phyloP scores from a whole-genome alignment of 2,797 vertebrate genomes.

The Bufotes viridis region DNA sequence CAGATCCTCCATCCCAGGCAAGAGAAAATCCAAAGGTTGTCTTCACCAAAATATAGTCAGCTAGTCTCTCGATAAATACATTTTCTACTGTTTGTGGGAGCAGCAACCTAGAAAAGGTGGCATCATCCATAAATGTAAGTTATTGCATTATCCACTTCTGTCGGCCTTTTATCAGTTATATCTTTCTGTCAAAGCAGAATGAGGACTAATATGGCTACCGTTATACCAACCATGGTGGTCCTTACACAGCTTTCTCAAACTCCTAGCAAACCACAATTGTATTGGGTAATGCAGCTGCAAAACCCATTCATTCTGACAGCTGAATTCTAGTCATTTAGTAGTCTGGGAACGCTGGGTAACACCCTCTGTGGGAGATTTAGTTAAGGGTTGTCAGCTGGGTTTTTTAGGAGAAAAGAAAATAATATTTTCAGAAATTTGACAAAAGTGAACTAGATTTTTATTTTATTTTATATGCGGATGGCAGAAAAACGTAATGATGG shows the following conservation, averaged over 20 bases:
- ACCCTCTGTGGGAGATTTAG: background rate
- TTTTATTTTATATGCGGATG: too few species aligned
- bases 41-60: conserved; percentile 96
- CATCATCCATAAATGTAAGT: background rate
- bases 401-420: background rate
- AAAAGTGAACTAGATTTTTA: background rate
- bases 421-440: background rate
- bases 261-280: too few species aligned
- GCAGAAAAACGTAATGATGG: too few species aligned
- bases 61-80: conserved; percentile 91
- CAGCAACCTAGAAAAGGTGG: conserved; percentile 75
- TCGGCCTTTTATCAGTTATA: background rate
- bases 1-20: conserved; percentile 96
- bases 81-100: conserved; percentile 90
- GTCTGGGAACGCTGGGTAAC: background rate
- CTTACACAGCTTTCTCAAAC: background rate
- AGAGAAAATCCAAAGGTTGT: conserved; percentile 96
- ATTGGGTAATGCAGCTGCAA: too few species aligned
- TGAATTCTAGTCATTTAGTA: too few species aligned
- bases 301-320: too few species aligned
- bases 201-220: background rate
- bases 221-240: background rate
- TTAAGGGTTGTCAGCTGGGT: background rate
- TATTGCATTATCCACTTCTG: background rate
- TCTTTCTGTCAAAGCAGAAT: background rate